A percentile compares a stretch with the other conserved stretches of the same genome.
Conservation (phyloP, 2,113 vertebrate species). For the Xyliphius kryptos region DNA sequence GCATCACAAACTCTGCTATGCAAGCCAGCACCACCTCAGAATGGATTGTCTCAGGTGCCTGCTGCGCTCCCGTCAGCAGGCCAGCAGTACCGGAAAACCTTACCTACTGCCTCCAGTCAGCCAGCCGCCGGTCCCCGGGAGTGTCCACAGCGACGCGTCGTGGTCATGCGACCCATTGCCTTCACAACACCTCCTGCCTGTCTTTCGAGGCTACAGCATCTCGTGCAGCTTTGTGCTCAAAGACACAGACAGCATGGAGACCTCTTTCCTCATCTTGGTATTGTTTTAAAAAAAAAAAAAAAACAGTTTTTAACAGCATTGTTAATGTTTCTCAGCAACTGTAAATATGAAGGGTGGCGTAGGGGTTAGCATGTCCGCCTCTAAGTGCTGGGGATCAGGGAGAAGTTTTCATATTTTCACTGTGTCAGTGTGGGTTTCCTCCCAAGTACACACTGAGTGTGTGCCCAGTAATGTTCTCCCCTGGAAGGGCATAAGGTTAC, state of each 20-base stretch:
- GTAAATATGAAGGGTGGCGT: no score
- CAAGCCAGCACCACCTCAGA: constrained; percentile 91
- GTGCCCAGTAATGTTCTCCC: no score
- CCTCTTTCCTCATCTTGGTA: constrained; percentile 95
- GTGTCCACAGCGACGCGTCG: constrained; percentile 68
- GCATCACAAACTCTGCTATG: constrained; percentile 84
- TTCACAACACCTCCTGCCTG: constrained; percentile 83
- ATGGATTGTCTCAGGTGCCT: constrained; percentile 84
- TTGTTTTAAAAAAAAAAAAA: constrained; percentile 1
- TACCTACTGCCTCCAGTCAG: constrained; percentile 63
- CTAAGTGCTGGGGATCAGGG: no score
- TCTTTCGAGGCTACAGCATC: constrained; percentile 87
- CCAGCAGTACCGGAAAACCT: constrained; percentile 78
- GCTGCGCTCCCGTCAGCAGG: constrained; percentile 69
- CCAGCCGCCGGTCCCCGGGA: constrained; percentile 46
- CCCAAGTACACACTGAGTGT: no score
- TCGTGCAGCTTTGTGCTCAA: constrained; percentile 89
- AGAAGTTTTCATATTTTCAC: no score
- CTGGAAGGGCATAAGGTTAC: no score
- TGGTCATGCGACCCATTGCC: constrained; percentile 84
- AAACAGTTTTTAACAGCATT: no score
- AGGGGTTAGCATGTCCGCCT: no score
- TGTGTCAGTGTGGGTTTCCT: no score
- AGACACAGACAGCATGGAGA: constrained; percentile 83
- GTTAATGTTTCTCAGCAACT: no score